Base-by-base conservation (phyloP, 2,113 vertebrate genomes). In the Blennius ocellaris region DNA sequence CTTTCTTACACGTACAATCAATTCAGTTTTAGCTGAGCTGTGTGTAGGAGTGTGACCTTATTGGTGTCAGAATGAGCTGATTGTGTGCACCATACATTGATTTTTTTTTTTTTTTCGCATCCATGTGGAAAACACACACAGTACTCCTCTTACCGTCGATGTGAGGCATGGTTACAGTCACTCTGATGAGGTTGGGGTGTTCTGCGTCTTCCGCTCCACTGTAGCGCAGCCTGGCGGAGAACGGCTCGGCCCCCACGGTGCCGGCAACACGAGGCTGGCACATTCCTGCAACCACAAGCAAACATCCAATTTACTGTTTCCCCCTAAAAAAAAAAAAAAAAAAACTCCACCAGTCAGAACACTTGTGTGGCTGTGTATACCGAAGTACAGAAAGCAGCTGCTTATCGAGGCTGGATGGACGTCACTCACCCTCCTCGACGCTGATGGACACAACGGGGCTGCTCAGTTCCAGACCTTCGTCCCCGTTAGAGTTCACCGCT, bases 201-300 rank as follows among this genome's bases (percentile, higher is more conserved):
- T 95, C 93, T 0, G 91, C 76, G 82, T 98, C 96, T 65, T 98
- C 96, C 0, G 95, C 81, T 47, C 96, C 97, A 0, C 95, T 96
- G 85, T 99, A 99, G n/a, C 95, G 95, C 67, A 99, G 78, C 54
- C 95, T 97, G 50, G 97, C 97, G 65, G 97, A 97, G 93, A 99
- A 99, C 0, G 97, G 97, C 80, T 98, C 97, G 1, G 96, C 97
- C 37, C 97, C 97, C 59, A 98, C 97, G 0, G 94, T 91, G 69
- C 97, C 97, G 11, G 90, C 69, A 68, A 96, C 83, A 41, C 94
- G 94, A 51, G 97, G 96, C 59, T 96, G 97, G 84, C 97, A 99
- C 90, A 99, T 95, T 78, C 97, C 97, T 99, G 76, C 48, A 49
- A 3, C 15, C 30, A 38, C 6, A 55, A 52, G 68, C 38, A 80